Evolutionary conservation across 64 coral and sea anemone species (phyloP), one percentile per base, ranked within the genome.

Genomic region (Montipora cactus): DNA sequence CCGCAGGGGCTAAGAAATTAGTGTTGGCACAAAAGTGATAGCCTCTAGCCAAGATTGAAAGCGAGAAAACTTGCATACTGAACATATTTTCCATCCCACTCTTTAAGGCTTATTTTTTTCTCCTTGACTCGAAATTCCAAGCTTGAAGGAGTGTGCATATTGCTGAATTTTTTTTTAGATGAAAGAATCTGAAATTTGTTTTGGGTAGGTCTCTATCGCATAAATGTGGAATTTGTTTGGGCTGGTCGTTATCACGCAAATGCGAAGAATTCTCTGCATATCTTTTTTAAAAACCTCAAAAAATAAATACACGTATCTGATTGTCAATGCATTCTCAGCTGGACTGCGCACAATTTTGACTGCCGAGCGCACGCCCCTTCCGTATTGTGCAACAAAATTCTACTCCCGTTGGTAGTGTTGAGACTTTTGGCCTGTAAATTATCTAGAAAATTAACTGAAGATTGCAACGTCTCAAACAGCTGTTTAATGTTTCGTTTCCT

Each of bases 261-360:
- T 82, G 55, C 28, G 12, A 62, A 82, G 80, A 82, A 82, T 37
- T 82, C 28, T 51, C 14, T 37, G 15, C 82, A 45, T 71, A 86
- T 86, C 82, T 70, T 11, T 49, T 86, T 52, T 16, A 8, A 71
- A 71, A 71, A 86, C 82, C 82, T 86, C 66, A 71, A 86, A 46
- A 86, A 86, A 86, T 71, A 86, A 86, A 86, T 72, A 23, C 22
- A 50, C 44, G 8, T 72, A 47, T 69, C 66, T 71, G 59, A 47
- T 67, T 67, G 59, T 70, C 16, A 23, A 71, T 72, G 82, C 45
- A 86, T 70, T 71, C 47, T 19, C 6, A 9, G 44, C 12, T 72
- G 47, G 71, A 72, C 82, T 86, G 22, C 71, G 16, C 66, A 1
- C 81, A 86, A 86, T 71, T 68, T 84, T 49, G 5, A 57, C 53